phyloP scores from a whole-genome alignment of 2,888 invertebrate species.

The Epinotia demarniana region DNA sequence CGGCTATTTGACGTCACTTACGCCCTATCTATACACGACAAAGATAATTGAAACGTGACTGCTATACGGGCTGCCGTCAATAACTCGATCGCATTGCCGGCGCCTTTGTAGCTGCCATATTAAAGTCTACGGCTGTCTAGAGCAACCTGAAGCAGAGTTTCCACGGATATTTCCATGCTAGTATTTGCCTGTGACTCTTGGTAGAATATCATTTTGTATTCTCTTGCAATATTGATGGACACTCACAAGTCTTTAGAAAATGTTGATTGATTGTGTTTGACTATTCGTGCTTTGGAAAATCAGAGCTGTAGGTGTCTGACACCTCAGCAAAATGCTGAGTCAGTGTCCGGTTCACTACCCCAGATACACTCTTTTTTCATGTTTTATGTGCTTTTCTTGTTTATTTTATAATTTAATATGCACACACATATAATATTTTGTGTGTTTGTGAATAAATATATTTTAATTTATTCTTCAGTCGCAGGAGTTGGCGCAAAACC shows the following conservation, averaged over 20 bases:
- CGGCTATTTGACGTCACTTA: neutral
- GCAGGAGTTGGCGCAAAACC: no score
- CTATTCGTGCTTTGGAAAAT: no score
- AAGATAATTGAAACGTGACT: conserved; percentile 2
- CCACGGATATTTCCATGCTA: conserved; percentile 47
- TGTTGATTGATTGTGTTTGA: no score
- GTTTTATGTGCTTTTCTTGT: no score
- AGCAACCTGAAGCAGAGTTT: conserved; percentile 55
- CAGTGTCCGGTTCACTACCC: no score
- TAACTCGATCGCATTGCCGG: conserved; percentile 27
- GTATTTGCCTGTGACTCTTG: neutral
- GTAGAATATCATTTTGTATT: neutral
- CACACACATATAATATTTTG: no score
- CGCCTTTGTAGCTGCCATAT: conserved; percentile 53
- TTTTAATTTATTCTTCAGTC: no score
- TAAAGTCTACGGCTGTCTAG: conserved; percentile 67
- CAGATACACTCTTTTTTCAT: no score
- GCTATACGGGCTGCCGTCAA: conserved; percentile 15
- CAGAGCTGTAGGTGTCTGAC: no score
- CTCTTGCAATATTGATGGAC: neutral
- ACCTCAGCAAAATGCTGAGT: no score
- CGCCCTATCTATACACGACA: neutral
- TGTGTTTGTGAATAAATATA: no score
- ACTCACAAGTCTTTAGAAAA: neutral
- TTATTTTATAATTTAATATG: no score